Evolutionary conservation across 2,113 vertebrate species (phyloP), one percentile per base, ranked within the genome.

Genomic region (Fulica atra): DNA sequence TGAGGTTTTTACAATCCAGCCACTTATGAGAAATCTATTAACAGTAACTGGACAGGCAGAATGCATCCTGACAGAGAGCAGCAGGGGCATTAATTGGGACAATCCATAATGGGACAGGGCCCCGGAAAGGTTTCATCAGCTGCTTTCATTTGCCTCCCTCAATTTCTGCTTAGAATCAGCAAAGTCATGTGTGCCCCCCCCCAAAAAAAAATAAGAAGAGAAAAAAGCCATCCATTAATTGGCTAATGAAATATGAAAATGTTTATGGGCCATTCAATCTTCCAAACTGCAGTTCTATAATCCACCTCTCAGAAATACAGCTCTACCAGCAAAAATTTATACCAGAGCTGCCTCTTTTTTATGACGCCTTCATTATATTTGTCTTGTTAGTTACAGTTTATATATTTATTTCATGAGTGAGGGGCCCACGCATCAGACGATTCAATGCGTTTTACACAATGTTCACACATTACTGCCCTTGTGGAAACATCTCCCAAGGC

Each of bases 21-120:
- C 98, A 98, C 98, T 98, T 98, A 98, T 98, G 97, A 98, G 98
- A 98, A 98, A 98, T 98, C 98, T 98, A 98, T 98, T 98, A 98
- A 98, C 97, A 98, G 98, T 96, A 98, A 98, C 98, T 96, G 98
- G 98, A 98, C 98, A 97, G 97, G 97, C 97, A 97, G 97, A 97
- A 98, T 95, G 83, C 96, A 95, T 97, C 96, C 95, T 94, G 44
- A 95, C 94, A 94, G 97, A 97, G 96, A 96, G 88, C 94, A 91
- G 96, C 89, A 89, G 18, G 33, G 95, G 97, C 97, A 96, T 97
- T 98, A 98, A 98, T 97, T 97, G 98, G 97, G 97, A 96, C 97
- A 97, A 97, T 97, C 97, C 97, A 97, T 97, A 98, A 98, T 6
- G 59, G 97, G 97, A 98, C 63, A 74, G 95, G 97, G 93, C 96